Evolutionary conservation across 2,888 invertebrate species (phyloP).

Genomic region (Hedychridium roseum): DNA sequence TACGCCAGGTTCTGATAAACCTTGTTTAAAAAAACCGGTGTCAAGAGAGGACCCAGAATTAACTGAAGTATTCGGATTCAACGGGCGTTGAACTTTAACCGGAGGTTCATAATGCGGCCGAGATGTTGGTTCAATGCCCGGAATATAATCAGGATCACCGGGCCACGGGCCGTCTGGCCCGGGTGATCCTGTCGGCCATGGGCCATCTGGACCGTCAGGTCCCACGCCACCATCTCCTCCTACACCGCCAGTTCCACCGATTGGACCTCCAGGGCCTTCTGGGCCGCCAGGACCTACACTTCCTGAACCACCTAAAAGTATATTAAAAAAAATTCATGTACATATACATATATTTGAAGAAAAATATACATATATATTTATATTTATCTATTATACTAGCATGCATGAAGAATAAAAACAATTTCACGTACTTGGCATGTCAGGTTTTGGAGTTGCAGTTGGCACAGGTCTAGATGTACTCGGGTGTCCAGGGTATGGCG

Average conservation of each 20-base stretch:
- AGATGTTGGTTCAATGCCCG: slow-evolving; percentile 17
- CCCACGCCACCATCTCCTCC: slow-evolving; percentile 49
- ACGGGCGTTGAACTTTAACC: slow-evolving; percentile 20
- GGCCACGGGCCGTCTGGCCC: slow-evolving; percentile 58
- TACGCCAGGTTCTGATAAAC: too few relatives aligned
- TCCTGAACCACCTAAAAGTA: slow-evolving; percentile 28
- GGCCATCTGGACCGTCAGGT: slow-evolving; percentile 45
- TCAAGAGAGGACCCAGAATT: too few relatives aligned
- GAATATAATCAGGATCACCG: slow-evolving; percentile 56
- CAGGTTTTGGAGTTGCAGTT: slow-evolving; percentile 42
- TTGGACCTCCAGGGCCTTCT: slow-evolving; percentile 36
- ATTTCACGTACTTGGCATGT: too few relatives aligned
- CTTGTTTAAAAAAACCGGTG: too few relatives aligned
- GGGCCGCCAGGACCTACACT: slow-evolving; percentile 31
- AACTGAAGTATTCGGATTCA: too few relatives aligned
- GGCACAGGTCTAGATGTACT: slow-evolving; percentile 34
- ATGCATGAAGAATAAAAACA: too few relatives aligned
- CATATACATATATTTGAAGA: too few relatives aligned
- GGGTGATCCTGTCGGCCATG: slow-evolving; percentile 54
- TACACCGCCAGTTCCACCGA: slow-evolving; percentile 42
- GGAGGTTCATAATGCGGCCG: slow-evolving; percentile 13
- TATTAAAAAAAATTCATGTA: not conserved
- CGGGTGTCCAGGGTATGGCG: slow-evolving; percentile 14
- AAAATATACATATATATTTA: not conserved
- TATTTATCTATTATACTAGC: not conserved